phyloP scores from a whole-genome alignment of 1,140 invertebrate genomes.

The Oncopeltus fasciatus region DNA sequence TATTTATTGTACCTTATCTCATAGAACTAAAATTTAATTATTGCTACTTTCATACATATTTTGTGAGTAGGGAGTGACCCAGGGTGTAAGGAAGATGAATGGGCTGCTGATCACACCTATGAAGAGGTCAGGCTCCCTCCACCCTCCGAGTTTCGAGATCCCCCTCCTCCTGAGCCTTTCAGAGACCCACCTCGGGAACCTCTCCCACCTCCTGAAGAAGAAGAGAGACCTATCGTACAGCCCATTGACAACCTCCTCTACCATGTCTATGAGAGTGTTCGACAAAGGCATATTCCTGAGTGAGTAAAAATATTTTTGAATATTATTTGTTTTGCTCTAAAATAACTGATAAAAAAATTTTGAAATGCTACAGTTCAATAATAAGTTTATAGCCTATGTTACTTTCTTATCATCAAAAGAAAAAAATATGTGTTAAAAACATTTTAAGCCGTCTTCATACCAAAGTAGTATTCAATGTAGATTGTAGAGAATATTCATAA shows the following conservation, averaged over 20 bases:
- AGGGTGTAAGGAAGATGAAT: conserved; percentile 27
- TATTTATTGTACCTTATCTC: no score
- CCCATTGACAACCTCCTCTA: conserved; percentile 63
- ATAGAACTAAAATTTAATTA: no score
- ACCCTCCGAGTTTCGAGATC: conserved; percentile 70
- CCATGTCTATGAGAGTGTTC: conserved; percentile 60
- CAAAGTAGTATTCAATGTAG: no score
- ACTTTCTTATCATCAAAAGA: no score
- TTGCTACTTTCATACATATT: background rate
- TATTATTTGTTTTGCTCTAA: no score
- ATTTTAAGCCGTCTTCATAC: no score
- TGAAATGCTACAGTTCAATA: no score
- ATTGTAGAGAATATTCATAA: no score
- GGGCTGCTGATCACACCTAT: conserved; percentile 41
- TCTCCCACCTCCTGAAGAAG: conserved; percentile 11
- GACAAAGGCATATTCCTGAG: conserved; percentile 28
- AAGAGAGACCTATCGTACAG: conserved; percentile 15
- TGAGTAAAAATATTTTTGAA: no score
- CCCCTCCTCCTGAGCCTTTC: conserved; percentile 57
- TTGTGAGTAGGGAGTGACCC: conserved; percentile 13
- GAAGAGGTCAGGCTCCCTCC: conserved; percentile 62
- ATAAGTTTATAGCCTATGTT: no score
- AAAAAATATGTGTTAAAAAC: no score
- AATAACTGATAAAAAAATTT: no score
- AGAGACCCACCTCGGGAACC: conserved; percentile 34